Evolutionary conservation across 1,140 invertebrate species (phyloP).

Genomic region (Caerostris darwini): DNA sequence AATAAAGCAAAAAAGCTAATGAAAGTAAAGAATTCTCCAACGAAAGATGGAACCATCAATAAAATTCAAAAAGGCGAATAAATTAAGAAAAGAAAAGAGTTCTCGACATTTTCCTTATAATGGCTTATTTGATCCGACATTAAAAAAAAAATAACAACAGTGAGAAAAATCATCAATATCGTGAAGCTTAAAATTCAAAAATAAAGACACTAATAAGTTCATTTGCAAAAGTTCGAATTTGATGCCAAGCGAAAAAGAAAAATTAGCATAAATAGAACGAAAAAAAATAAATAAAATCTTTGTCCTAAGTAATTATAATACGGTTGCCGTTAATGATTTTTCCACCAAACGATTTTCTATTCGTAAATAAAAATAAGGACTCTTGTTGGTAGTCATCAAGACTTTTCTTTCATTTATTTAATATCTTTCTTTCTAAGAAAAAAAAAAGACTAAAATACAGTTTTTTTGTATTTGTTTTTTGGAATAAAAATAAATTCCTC

Average conservation of each 20-base stretch:
- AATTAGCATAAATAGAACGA: neutral
- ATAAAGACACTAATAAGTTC: neutral
- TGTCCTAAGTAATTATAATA: conserved; percentile 13
- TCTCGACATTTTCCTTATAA: neutral
- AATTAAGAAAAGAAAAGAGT: neutral
- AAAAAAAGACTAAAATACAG: neutral
- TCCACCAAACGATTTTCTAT: neutral
- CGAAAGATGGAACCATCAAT: neutral
- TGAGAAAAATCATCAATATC: neutral
- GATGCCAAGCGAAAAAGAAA: neutral
- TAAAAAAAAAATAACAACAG: neutral
- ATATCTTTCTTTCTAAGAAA: neutral
- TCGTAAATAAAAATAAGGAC: conserved; percentile 11
- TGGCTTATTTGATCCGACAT: neutral
- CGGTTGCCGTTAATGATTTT: conserved; percentile 16
- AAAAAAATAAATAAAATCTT: neutral
- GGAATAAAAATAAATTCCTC: neutral
- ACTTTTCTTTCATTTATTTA: neutral
- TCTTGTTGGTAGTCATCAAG: neutral
- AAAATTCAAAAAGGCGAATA: neutral
- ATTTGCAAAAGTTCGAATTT: neutral
- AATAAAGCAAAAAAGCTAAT: too few species aligned
- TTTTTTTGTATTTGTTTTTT: neutral
- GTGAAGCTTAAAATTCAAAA: neutral
- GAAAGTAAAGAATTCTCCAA: neutral